Evolutionary conservation across 1,140 invertebrate species (phyloP), one percentile per base, ranked within the genome.

Genomic region (Leptoteleia sp.): DNA sequence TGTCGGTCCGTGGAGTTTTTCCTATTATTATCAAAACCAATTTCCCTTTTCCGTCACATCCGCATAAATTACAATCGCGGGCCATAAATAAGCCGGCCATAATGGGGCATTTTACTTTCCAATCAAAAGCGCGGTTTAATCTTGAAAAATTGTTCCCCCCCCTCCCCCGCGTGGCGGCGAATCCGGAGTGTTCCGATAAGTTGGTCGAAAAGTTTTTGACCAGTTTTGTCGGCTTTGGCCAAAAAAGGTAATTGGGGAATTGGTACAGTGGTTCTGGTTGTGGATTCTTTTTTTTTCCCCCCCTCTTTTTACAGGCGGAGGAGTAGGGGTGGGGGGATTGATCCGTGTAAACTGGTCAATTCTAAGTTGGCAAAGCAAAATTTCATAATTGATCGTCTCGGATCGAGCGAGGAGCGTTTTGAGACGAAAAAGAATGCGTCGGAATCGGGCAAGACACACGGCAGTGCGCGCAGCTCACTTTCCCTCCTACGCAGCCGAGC

Each of bases 401-500:
- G n/a, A n/a, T n/a, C n/a, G n/a, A n/a, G n/a, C n/a, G n/a, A n/a
- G n/a, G n/a, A n/a, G n/a, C n/a, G n/a, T n/a, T n/a, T n/a, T n/a
- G n/a, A n/a, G n/a, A n/a, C 4, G 1, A 11, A 57, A 37, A 57
- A 43, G 64, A 68, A 55, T 55, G 40, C 40, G 15, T 31, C 19
- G n/a, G 31, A 54, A 33, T 52, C 48, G 29, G 40, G n/a, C n/a
- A n/a, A n/a, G 48, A 47, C 40, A 33, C 22, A 37, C 48, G 35
- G 33, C 38, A 47, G 13, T 48, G n/a, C n/a, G n/a, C 54, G 31
- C 31, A 52, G 5, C 47, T 78, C 82, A 85, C 84, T 87, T 88
- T 87, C 85, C 83, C 84, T 88, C 85, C 85, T 85, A 85, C 85
- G 82, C 83, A 72, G 40, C 3, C 59, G 6, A 47, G 38, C n/a